Base-by-base conservation (phyloP, 37 sponge, comb jelly and placozoan genomes). In the Crambe crambe region DNA sequence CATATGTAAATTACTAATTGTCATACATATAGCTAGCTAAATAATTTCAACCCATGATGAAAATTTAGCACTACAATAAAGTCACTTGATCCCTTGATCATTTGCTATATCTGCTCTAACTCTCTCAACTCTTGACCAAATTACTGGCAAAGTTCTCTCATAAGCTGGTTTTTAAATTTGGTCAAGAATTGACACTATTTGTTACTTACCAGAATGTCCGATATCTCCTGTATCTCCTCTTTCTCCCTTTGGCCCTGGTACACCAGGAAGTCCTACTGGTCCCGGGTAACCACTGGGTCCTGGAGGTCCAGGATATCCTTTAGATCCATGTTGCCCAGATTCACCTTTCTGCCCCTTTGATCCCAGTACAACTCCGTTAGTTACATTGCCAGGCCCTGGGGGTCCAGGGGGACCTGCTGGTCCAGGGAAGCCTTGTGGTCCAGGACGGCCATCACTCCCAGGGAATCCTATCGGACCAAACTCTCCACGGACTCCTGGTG, bases 391-490 rank as follows among this genome's bases (percentile, higher is more conserved):
- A 12, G 17, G 56, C 17, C n/a, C n/a, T n/a, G n/a, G n/a, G n/a
- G n/a, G n/a, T n/a, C n/a, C n/a, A n/a, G n/a, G 2, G 9, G 68
- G 68, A 32, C 68, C 68, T 29, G 20, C 36, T 67, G 34, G 68
- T 15, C 68, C 68, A 34, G 29, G 4, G 36, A 67, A 35, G 29
- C 68, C 68, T 67, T 67, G 68, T 18, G 17, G 68, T 30, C 71
- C 71, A 39, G 2, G 71, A 17, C 2, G 38, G 15, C 71, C 71
- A 3, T 26, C 71, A 39, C 2, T 17, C 4, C 71, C 71, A 5
- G 30, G 71, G 6, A 44, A 44, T 3, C 71, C 71, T 23, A 26
- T 3, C 21, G 43, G 37, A 18, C 68, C 68, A 67, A 15, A 20
- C 29, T 30, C 34, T 26, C 68, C 68, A 3, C 27, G 35, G 4